Evolutionary conservation across 1,140 invertebrate species (phyloP), one percentile per base, ranked within the genome.

Genomic region (Dreissena rostriformis): DNA sequence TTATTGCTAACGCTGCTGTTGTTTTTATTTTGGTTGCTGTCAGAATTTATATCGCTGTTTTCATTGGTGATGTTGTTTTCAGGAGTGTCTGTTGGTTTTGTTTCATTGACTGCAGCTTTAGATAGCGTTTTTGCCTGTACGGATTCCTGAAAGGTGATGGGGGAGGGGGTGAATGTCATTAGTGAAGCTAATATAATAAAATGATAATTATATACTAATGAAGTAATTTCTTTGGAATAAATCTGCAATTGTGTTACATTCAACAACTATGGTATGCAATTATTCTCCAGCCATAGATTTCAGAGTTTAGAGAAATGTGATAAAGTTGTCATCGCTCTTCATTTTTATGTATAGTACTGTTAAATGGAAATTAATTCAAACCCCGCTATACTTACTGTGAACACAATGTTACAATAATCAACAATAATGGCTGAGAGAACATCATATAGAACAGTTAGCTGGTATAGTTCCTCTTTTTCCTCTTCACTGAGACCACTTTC

Each of bases 371-470:
- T 39, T 39, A 39, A 39, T 39, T 39, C 2, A 39, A 39, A 39
- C 39, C 2, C 2, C 8, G 39, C 39, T 39, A 39, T 39, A 79
- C 79, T 81, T 51, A 81, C 79, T 19, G 15, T 26, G 39, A 81
- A 81, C 26, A 61, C 79, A 65, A 81, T 81, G 52, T 29, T 73
- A 28, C 68, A 81, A 49, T 73, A 81, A 17, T 81, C 79, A 39
- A 81, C 1, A 29, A 81, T n/a, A 22, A 81, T 63, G 39, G 53
- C 68, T 49, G 79, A 63, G 10, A 81, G 55, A 15, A 81, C 66
- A 12, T 81, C 79, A 73, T 81, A 81, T 15, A 81, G 26, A 11
- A 81, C 49, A 63, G 66, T 6, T 12, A 81, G 79, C 15, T 81
- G 22, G 29, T 24, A n/a, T 29, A 65, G 63, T 24, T 81, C 79